Base-by-base conservation (phyloP, 2,797 vertebrate species). In the Microcaecilia unicolor region DNA sequence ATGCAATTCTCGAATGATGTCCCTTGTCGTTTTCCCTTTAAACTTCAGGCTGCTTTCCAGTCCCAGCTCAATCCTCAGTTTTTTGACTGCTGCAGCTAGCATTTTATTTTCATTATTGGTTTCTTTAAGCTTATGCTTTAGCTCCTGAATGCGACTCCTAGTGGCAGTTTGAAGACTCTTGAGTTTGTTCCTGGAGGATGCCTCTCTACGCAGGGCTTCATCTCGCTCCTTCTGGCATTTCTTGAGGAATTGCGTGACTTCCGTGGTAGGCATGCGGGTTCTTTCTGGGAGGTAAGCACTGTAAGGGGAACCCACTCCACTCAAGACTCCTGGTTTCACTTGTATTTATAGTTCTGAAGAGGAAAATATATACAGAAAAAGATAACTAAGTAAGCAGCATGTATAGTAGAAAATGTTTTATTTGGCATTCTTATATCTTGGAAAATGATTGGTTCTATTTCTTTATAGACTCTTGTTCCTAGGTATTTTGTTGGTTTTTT, bases 161-260 rank as follows among this genome's bases (percentile, higher is more conserved):
- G 72, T 51, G 44, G 71, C 66, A 1, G 72, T 49, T 44, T 88
- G 85, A 1, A 78, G 61, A 26, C 69, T 71, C 26, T 77, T 61
- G 33, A 88, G 51, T 18, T 78, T 89, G 29, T 88, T 84, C 25
- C 68, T 64, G 31, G 85, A 44, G 8, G 61, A n/a, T 15, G 56
- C 72, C 43, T 87, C 84, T 10, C 70, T 72, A 18, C 78, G 80
- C 37, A 80, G 14, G 15, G 84, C 80, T 16, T 86, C 86, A 3
- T 89, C 84, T 60, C 83, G 61, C 37, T 88, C 87, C 36, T 77
- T 81, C 14, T 71, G 70, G 58, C 74, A 86, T 56, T 80, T 87
- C 45, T 86, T 81, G 49, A 89, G 44, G 43, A 80, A 78, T 44
- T 80, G 85, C 25, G 78, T 52, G 4, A 72, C 74, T 65, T 88